phyloP scores from a whole-genome alignment of 2,113 vertebrate species.

The Rhabdomys dilectus region DNA sequence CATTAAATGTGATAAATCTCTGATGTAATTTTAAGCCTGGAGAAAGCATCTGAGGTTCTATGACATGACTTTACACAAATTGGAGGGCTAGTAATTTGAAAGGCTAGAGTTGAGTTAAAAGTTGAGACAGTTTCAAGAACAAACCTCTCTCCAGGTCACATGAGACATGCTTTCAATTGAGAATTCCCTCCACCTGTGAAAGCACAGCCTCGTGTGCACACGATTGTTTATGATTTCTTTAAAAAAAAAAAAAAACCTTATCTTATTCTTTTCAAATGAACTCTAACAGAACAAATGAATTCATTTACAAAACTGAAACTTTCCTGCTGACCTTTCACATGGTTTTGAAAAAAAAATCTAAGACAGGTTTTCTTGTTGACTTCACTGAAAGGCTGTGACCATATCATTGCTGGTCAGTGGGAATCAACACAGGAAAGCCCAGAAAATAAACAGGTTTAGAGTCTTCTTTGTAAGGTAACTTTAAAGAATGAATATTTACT shows the following conservation, averaged over 20 bases:
- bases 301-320: conserved; percentile 26
- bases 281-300: conserved; percentile 3
- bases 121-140: background rate
- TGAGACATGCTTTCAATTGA: background rate
- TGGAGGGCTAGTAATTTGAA: background rate
- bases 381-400: conserved; percentile 46
- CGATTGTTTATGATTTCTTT: background rate
- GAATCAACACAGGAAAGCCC: conserved; percentile 14
- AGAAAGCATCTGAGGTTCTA: background rate
- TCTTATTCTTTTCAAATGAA: background rate
- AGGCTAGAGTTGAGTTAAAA: background rate
- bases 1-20: background rate
- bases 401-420: background rate
- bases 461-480: background rate
- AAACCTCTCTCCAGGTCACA: background rate
- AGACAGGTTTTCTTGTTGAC: conserved; percentile 48
- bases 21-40: background rate
- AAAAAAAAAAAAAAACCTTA: background rate
- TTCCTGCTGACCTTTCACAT: background rate
- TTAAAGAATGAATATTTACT: background rate
- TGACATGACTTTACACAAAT: background rate
- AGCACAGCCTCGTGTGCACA: too few relatives aligned
- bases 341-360: conserved; percentile 54
- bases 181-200: background rate
- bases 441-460: conserved; percentile 30